Evolutionary conservation across 2,113 vertebrate genomes (phyloP), one percentile per base, ranked within the genome.

Genomic region (Meriones unguiculatus): DNA sequence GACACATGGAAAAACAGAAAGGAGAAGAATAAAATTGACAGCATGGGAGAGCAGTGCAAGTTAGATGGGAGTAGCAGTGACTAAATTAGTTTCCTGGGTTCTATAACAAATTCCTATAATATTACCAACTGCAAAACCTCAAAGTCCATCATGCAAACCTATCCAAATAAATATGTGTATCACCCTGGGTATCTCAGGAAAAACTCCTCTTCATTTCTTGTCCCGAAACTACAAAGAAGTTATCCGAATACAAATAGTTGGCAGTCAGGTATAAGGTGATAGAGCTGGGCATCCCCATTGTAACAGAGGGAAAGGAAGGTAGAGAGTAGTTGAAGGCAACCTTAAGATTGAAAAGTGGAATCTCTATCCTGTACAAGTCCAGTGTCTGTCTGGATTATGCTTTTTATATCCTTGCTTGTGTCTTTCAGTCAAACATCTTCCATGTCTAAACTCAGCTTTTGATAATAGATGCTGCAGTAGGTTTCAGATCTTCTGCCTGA

Each of bases 221-320:
- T 1, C 12, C 7, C 11, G 22, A 75, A 64, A 67, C 6, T 75
- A 67, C 59, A 89, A 75, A 38, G 0, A 50, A 30, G 12, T 17
- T 32, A 17, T 14, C 28, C 17, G 75, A 28, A 4, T 75, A 41
- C 2, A 46, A 67, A 59, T 50, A 24, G 1, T 38, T 5, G 17
- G 13, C 2, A 30, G 2, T 12, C 6, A 13, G 13, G 7, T 1
- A 0, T 20, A 46, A 28, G 7, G 9, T 46, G 18, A 30, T 24
- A 50, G 32, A 28, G 11, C 5, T 14, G n/a, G 35, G 50, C 30
- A 84, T 46, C 57, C 1, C 2, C 67, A 24, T 24, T 89, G 0
- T 5, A 70, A 77, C 2, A 62, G 3, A 2, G 7, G 18, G 41
- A 41, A 84, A 2, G 1, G 22, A 15, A 62, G 0, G 9, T 84